Base-by-base conservation (phyloP, 53 echinoderm and acorn worm species). In the Temnopleurus reevesii region DNA sequence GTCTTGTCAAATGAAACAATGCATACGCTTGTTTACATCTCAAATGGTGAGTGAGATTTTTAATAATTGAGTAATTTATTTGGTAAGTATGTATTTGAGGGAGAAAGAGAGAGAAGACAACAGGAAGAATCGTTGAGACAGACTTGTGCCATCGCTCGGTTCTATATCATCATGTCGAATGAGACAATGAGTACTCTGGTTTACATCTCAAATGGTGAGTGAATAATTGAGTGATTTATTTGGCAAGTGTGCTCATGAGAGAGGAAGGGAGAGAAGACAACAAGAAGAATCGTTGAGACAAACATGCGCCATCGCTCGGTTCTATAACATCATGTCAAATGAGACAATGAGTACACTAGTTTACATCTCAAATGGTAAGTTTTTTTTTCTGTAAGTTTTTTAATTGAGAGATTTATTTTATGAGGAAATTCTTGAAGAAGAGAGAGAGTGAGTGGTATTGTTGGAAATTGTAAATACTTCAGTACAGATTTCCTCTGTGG, bases 151-250 rank as follows among this genome's bases (percentile, higher is more conserved):
- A 93, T 98, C 45, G 95, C 96, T 17, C 88, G 94, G 46, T 98
- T 98, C 92, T 95, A 94, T 66, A 97, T 96, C 77, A 94, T 96
- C 64, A 96, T 96, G 99, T 96, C 99, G 31, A 96, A 96, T 38
- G 99, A 98, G 71, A 94, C 99, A 49, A 96, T 98, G 91, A 92
- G 92, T 29, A 91, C 92, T 41, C 91, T 98, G 19, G 94, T 89
- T 34, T 96, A 89, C 47, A 94, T 98, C 66, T 85, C 99, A 41
- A 87, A 59, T 29, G 94, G 97, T 97, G 41, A 76, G 23, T 5
- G 19, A 76, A 12, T 17, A 33, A 35, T n/a, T n/a, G 10, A 29
- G 36, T 53, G n/a, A 83, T 29, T 63, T 13, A 12, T 1, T 63
- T 12, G 33, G 12, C 17, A 49, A 49, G 12, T n/a, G n/a, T n/a